Conservation (phyloP, 2,797 vertebrate species). For the Jordanella pulchra region DNA sequence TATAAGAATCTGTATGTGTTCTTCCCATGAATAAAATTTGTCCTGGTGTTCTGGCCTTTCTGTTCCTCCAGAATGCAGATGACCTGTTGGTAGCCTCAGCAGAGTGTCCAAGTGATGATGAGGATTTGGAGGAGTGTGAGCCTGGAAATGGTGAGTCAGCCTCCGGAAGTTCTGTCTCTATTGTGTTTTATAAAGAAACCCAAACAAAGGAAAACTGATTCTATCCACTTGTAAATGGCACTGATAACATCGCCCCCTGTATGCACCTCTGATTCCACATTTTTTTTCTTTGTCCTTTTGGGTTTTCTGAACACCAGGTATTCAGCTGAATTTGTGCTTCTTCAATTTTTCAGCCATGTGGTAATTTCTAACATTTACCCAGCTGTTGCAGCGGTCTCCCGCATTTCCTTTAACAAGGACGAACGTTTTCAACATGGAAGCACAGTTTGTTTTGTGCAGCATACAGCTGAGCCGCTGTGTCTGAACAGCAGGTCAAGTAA, state of each 20-base stretch:
- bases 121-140: conserved; percentile 94
- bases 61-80: conserved; percentile 85
- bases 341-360: conserved; percentile 37
- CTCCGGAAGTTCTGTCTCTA: conserved; percentile 65
- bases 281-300: not conserved
- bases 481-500: conserved; percentile 53
- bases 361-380: conserved; percentile 50
- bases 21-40: conserved; percentile 6
- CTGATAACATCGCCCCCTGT: conserved; percentile 33
- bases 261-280: conserved; percentile 69
- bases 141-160: conserved; percentile 92
- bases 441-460: conserved; percentile 39
- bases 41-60: conserved; percentile 33
- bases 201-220: conserved; percentile 10
- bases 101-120: conserved; percentile 92
- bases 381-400: conserved; percentile 54
- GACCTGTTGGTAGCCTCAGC: conserved; percentile 92
- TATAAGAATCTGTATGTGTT: conserved; percentile 6
- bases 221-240: conserved; percentile 25
- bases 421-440: conserved; percentile 48
- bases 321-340: conserved; percentile 16
- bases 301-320: conserved; percentile 41
- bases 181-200: conserved; percentile 29
- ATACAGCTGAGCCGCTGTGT: conserved; percentile 36
- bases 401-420: conserved; percentile 42